phyloP scores from a whole-genome alignment of 37 sponge, comb jelly and placozoan genomes.

The Halisarca cf. caerulea region DNA sequence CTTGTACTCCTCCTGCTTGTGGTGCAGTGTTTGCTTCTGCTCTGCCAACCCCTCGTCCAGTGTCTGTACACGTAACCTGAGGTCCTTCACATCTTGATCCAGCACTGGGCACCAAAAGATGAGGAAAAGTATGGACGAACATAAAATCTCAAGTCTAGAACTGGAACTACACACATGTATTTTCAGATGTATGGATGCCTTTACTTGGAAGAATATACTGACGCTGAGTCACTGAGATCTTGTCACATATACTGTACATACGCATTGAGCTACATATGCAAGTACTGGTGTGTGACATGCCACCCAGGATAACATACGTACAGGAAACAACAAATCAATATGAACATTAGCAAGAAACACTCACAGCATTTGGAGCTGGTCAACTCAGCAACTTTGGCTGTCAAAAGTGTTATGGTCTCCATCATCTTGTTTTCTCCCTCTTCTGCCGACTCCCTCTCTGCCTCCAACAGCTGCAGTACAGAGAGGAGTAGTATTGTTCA shows the following conservation, averaged over 20 bases:
- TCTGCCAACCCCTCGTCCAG: conserved; percentile 68
- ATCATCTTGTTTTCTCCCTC: conserved; percentile 38
- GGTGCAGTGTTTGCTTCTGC: conserved; percentile 25
- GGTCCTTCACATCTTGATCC: conserved; percentile 61
- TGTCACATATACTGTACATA: too few relatives aligned
- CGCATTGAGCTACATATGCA: too few relatives aligned
- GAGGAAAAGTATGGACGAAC: too few relatives aligned
- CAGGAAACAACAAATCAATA: not conserved
- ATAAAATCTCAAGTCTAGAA: too few relatives aligned
- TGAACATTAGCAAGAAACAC: not conserved
- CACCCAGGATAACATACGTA: not conserved
- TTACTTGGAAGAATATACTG: too few relatives aligned
- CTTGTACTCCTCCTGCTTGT: conserved; percentile 25
- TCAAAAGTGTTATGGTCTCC: conserved; percentile 40
- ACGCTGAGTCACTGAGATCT: too few relatives aligned
- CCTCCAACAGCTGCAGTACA: too few relatives aligned
- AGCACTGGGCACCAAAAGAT: conserved; percentile 27
- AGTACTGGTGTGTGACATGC: too few relatives aligned
- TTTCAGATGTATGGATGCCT: too few relatives aligned
- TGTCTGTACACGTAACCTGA: conserved; percentile 56
- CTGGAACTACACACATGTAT: too few relatives aligned
- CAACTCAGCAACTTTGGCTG: conserved; percentile 48
- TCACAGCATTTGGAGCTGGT: conserved; percentile 60
- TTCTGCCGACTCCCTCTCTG: conserved; percentile 36
- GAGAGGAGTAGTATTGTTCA: not conserved